Evolutionary conservation across 2,888 invertebrate species (phyloP), one percentile per base, ranked within the genome.

Genomic region (Tortricodes alternella): DNA sequence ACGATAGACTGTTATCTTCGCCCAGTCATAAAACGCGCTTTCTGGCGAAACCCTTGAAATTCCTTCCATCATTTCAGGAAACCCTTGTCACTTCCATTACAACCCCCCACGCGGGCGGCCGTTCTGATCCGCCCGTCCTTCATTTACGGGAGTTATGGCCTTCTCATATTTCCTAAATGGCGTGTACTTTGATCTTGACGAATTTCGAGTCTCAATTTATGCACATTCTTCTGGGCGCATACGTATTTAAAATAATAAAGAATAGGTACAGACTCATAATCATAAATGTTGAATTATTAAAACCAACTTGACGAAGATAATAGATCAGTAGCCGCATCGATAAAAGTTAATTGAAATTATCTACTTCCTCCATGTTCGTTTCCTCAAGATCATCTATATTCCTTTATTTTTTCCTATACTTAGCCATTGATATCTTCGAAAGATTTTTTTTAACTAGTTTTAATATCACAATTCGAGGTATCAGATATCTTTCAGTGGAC

Each of bases 11-110:
- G 84, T 83, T 82, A 85, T 85, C 79, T 80, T 70, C 67, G 69
- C 57, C 62, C 67, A 70, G 73, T 81, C 80, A 81, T 87, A 87
- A 88, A 87, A 81, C 76, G 76, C 75, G 78, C 74, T 79, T 77
- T 77, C 67, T 68, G 74, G 67, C 63, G 71, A 68, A 76, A 76
- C 81, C 80, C 77, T 80, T 68, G 68, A 76, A 81, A 85, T 85
- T 88, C 81, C 83, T 84, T 82, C 80, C 73, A 86, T 86, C 85
- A 85, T 87, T 86, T 82, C 74, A 75, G 76, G 78, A 71, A 80
- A 86, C 87, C 89, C 89, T 89, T 87, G 87, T 89, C 88, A 86
- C 80, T 85, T 82, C 83, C 83, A 85, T 89, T 89, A 87, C 84
- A 77, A 74, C 77, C 76, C 75, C 76, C 72, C 71, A 71, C 76